phyloP scores from a whole-genome alignment of 2,888 invertebrate species.

The Drosophila nr. perissopoda region DNA sequence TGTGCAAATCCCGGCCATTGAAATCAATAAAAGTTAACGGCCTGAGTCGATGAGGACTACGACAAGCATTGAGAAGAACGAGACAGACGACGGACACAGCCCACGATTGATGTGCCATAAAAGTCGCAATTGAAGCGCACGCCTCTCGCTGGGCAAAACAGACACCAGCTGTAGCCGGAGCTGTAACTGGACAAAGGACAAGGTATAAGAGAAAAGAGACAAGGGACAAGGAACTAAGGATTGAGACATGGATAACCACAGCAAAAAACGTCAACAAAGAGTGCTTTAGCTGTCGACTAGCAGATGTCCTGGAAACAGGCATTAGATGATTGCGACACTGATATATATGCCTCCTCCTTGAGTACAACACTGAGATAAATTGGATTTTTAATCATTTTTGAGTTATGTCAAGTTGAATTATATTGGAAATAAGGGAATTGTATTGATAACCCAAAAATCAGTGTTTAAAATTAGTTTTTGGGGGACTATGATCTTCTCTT shows the following conservation, averaged over 20 bases:
- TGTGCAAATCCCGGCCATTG: constrained; percentile 81
- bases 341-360: neutral
- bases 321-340: neutral
- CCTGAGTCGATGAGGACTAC: constrained; percentile 44
- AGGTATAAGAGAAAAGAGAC: neutral
- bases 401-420: neutral
- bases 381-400: neutral
- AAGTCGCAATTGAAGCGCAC: constrained; percentile 80
- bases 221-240: neutral
- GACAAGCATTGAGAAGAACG: neutral
- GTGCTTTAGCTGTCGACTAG: neutral
- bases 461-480: neutral
- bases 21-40: constrained; percentile 84
- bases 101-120: constrained; percentile 80
- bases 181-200: constrained; percentile 4
- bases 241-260: constrained; percentile 2
- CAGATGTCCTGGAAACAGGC: neutral
- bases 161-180: constrained; percentile 6
- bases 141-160: constrained; percentile 70
- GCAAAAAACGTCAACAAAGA: neutral
- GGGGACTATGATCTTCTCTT: neutral
- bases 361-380: neutral
- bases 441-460: neutral
- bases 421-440: neutral
- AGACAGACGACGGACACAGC: constrained; percentile 9